Evolutionary conservation across 2,797 vertebrate species (phyloP), one percentile per base, ranked within the genome.

Genomic region (Columba guinea): DNA sequence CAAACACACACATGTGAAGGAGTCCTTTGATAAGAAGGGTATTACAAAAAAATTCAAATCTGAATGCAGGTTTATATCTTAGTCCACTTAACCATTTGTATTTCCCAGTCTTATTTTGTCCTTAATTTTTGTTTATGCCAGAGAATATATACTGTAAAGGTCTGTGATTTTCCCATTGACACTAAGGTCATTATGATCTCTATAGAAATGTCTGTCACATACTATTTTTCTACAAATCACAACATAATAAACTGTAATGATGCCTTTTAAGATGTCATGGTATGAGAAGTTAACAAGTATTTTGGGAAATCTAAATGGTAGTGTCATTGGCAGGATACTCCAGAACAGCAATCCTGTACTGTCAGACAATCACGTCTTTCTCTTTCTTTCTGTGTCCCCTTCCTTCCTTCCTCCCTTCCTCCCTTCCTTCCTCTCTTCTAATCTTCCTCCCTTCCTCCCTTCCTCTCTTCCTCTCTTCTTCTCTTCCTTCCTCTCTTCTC

Each of bases 241-340:
- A 94, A 95, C 32, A 93, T 89, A 93, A 89, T 95, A 89, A 90
- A 95, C 89, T 71, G 83, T 92, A 98, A 93, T 92, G 95, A 90
- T 91, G 80, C 80, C 93, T 97, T 97, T 93, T 92, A 96, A 97
- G 93, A 94, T 95, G 94, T 97, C 96, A 97, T 84, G 65, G 73
- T 93, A 95, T 95, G 79, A 95, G 89, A 93, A 63, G 80, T 94
- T 97, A 97, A 97, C 84, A 95, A 96, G 88, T 69, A 93, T 93
- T 92, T 83, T 81, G 94, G 94, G 81, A 97, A 95, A 88, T 83
- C 60, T 97, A 97, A 97, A 96, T 97, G 91, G 53, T 94, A 89
- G 70, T 88, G 94, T 95, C 94, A 93, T 77, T 97, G 96, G 71
- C 89, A 96, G 64, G 65, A 52, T 82, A 93, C 41, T 89, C 32